Evolutionary conservation across 2,113 vertebrate genomes (phyloP).

Genomic region (Halichoerus grypus): DNA sequence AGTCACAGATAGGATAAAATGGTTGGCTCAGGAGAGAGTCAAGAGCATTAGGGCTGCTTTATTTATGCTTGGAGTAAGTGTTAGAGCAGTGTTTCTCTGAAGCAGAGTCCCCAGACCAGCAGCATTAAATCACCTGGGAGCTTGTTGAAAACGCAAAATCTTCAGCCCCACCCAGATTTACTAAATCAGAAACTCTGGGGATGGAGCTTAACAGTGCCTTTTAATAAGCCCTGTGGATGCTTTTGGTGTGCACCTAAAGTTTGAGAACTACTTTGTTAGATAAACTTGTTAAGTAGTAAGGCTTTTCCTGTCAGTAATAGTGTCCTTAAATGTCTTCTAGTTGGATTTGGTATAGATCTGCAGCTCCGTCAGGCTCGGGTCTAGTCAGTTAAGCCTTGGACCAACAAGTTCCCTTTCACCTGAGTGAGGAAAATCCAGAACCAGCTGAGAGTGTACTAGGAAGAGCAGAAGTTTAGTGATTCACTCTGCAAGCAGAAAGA

Average conservation of each 20-base stretch:
- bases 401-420: background rate
- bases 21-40: background rate
- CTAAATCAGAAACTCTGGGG: conserved; percentile 4
- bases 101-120: background rate
- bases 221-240: background rate
- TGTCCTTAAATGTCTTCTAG: background rate
- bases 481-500: background rate
- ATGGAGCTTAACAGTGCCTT: background rate
- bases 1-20: background rate
- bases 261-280: background rate
- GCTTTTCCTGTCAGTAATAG: background rate
- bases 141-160: background rate
- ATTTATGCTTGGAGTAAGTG: background rate
- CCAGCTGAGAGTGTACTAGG: background rate
- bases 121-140: background rate
- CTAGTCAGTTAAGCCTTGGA: background rate
- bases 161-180: background rate
- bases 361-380: background rate
- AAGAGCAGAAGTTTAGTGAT: conserved; percentile 20
- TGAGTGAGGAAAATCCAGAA: background rate
- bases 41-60: background rate
- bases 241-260: background rate
- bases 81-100: background rate
- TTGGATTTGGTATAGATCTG: background rate
- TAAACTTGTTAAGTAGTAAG: conserved; percentile 29